Conservation (phyloP, 2,888 invertebrate genomes). For the Philhelius pedissequus region DNA sequence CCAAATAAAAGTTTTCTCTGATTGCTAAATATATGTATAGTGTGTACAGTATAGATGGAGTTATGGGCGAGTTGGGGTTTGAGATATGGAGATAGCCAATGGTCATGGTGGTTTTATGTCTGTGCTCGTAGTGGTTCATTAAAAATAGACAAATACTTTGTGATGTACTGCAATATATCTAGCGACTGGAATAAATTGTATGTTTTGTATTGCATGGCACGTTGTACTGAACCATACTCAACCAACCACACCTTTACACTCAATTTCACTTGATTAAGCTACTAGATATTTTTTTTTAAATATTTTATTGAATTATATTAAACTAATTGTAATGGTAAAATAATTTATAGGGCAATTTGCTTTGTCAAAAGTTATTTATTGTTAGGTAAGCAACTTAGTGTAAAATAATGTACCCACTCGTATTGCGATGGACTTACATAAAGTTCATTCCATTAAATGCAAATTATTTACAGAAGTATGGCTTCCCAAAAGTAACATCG, state of each 20-base stretch:
- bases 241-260: not conserved
- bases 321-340: no score
- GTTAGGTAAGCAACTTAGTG: no score
- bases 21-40: not conserved
- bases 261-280: not conserved
- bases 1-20: conserved; percentile 27
- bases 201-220: not conserved
- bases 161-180: conserved; percentile 12
- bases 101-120: conserved; percentile 9
- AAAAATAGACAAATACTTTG: conserved; percentile 40
- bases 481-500: no score
- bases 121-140: conserved; percentile 23
- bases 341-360: no score
- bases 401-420: no score
- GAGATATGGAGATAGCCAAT: conserved; percentile 1
- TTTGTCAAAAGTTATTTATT: no score
- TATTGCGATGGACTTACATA: no score
- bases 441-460: no score
- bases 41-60: not conserved
- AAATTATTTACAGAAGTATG: no score
- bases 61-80: not conserved
- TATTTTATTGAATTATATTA: no score
- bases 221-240: not conserved
- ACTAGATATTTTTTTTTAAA: not conserved
- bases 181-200: conserved; percentile 16